Conservation (phyloP, 2,888 invertebrate genomes). For the Macrophya annulata region DNA sequence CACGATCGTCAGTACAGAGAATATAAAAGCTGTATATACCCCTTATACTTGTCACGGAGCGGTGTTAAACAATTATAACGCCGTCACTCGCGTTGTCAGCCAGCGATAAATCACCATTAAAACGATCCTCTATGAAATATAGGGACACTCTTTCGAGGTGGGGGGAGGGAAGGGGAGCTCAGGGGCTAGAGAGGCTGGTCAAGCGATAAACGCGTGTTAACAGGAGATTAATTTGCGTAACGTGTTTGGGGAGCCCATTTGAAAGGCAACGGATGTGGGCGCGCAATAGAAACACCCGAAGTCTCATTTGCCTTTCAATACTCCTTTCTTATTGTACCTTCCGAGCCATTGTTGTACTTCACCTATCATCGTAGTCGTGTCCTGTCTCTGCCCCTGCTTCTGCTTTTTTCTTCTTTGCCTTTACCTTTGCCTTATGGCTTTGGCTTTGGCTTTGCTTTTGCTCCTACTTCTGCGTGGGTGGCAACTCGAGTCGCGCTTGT, state of each 20-base stretch:
- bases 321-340: constrained; percentile 65
- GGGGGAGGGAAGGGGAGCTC: too few relatives aligned
- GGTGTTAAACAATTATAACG: not conserved
- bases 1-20: too few relatives aligned
- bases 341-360: constrained; percentile 65
- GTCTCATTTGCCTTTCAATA: constrained; percentile 72
- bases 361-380: constrained; percentile 47
- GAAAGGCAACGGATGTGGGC: constrained; percentile 70
- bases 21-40: not conserved
- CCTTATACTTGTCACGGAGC: not conserved
- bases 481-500: constrained; percentile 56
- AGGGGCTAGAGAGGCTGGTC: constrained; percentile 57
- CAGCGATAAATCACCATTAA: constrained; percentile 69
- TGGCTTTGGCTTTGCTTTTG: constrained; percentile 63
- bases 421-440: constrained; percentile 8
- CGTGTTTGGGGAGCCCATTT: constrained; percentile 70
- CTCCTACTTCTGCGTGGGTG: constrained; percentile 67
- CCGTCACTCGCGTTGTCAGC: constrained; percentile 60
- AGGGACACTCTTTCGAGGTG: constrained; percentile 59
- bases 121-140: constrained; percentile 61
- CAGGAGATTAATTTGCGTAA: constrained; percentile 72
- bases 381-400: constrained; percentile 33
- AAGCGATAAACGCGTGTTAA: constrained; percentile 63
- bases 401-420: not conserved
- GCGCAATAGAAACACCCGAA: constrained; percentile 67